Evolutionary conservation across 2,113 vertebrate genomes (phyloP).

Genomic region (Paraplagusia blochii): DNA sequence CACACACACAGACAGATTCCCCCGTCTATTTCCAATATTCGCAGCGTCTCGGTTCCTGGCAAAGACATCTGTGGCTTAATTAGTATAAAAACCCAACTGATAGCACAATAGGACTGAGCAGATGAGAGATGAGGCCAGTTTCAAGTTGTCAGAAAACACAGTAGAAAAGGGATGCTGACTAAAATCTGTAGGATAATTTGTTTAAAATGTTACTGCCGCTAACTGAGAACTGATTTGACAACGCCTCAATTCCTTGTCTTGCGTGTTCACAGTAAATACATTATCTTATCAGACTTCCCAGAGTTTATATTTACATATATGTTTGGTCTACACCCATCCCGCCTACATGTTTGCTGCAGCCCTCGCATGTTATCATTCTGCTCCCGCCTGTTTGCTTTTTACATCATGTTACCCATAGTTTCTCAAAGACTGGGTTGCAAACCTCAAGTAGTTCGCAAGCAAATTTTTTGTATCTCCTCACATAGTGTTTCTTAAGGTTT

Average conservation of each 20-base stretch:
- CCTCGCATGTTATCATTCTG: background rate
- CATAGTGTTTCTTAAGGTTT: too few species aligned
- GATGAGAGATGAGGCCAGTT: constrained; percentile 47
- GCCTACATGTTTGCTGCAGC: background rate
- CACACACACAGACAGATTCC: constrained; percentile 22
- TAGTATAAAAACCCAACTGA: constrained; percentile 65
- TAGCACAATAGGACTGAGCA: constrained; percentile 30
- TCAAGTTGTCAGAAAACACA: constrained; percentile 22
- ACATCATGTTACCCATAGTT: background rate
- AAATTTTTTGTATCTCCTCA: too few species aligned
- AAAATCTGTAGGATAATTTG: too few species aligned
- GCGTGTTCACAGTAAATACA: background rate
- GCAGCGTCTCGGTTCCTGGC: constrained; percentile 34
- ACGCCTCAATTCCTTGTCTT: too few species aligned
- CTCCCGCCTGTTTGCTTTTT: constrained; percentile 9
- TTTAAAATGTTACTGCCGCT: too few species aligned
- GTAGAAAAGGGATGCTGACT: background rate
- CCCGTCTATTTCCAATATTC: constrained; percentile 23
- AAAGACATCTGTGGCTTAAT: constrained; percentile 74
- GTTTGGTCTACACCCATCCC: background rate
- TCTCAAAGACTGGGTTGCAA: too few species aligned
- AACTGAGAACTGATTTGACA: too few species aligned
- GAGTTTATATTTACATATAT: background rate
- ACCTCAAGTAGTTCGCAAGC: too few species aligned
- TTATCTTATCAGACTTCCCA: background rate